Conservation (phyloP, 1,140 invertebrate species). For the Drosophila gunungcola region DNA sequence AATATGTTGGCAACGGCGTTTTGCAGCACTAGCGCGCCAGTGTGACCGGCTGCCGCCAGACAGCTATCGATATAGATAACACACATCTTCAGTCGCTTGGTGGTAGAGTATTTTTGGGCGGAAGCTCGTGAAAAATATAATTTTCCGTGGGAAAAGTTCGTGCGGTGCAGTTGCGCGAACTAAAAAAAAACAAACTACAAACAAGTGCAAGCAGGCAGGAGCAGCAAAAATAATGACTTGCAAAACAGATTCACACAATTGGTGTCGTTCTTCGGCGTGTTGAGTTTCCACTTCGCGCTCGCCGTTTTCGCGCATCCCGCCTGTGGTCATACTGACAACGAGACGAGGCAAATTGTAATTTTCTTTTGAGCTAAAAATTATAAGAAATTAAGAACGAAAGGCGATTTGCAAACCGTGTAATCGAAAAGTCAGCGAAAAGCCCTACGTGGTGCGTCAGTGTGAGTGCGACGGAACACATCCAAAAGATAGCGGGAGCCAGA, state of each 20-base stretch:
- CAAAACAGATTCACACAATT: background rate
- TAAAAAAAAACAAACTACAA: background rate
- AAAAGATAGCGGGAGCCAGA: slow-evolving; percentile 35
- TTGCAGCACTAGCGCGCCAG: background rate
- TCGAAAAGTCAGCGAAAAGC: slow-evolving; percentile 27
- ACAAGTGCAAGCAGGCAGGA: background rate
- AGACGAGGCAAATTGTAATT: slow-evolving; percentile 45
- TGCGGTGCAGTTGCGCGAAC: slow-evolving; percentile 3
- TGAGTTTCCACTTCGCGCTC: slow-evolving; percentile 30
- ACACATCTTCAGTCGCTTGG: slow-evolving; percentile 11
- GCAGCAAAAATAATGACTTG: slow-evolving; percentile 22
- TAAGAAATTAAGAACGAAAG: slow-evolving; percentile 10
- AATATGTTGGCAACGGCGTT: background rate
- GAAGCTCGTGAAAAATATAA: slow-evolving; percentile 22
- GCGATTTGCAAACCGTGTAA: slow-evolving; percentile 1
- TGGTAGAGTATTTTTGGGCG: slow-evolving; percentile 18
- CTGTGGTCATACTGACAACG: slow-evolving; percentile 41
- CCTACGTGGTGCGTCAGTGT: slow-evolving; percentile 28
- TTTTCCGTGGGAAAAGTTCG: slow-evolving; percentile 4
- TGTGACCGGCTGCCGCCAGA: background rate
- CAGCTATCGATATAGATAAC: slow-evolving; percentile 15
- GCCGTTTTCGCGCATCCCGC: slow-evolving; percentile 31
- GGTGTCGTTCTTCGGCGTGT: slow-evolving; percentile 28
- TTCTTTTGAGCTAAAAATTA: slow-evolving; percentile 39
- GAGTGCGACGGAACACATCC: slow-evolving; percentile 15